Evolutionary conservation across 2,888 invertebrate genomes (phyloP), one percentile per base, ranked within the genome.

Genomic region (Limnephilus marmoratus): DNA sequence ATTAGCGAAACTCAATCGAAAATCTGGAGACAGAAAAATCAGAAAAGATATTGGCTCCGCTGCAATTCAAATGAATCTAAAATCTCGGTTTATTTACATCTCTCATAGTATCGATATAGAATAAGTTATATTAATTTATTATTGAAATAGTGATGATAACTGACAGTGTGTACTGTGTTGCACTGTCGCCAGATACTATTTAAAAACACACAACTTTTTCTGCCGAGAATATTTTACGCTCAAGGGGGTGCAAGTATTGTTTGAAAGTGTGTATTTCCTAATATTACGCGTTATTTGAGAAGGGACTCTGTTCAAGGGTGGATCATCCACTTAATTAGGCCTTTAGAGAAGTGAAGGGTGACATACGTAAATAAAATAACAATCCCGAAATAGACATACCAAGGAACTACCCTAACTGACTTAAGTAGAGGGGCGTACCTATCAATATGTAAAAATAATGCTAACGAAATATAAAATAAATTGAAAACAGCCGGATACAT

Each of bases 201-300:
- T 18, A 53, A 18, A 53, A 0, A 53, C 53, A 18, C 18, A 53
- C 18, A 2, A 68, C 5, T 68, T 18, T 68, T n/a, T 24, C 24
- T 7, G 1, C 3, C n/a, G n/a, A 68, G 24, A 24, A 68, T 24
- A 9, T 68, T 24, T 68, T 9, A 9, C 18, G 24, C 53, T 53
- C 68, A 82, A 91, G 81, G 93, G 93, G 92, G 81, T 92, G 93
- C 90, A 91, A 92, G 41, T 90, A 92, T 91, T 91, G 87, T 93
- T 92, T 90, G 91, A 90, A 91, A 93, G 91, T 92, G 85, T 80
- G 82, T 91, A 85, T 90, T 91, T 91, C 91, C 88, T 81, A 49
- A 91, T 90, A 92, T 92, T 89, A 89, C 81, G 88, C 5, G 82
- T 87, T 81, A 86, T 91, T 68, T 37, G 49, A 85, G 93, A 90